phyloP scores from a whole-genome alignment of 2,797 vertebrate genomes.

The Champsocephalus esox region DNA sequence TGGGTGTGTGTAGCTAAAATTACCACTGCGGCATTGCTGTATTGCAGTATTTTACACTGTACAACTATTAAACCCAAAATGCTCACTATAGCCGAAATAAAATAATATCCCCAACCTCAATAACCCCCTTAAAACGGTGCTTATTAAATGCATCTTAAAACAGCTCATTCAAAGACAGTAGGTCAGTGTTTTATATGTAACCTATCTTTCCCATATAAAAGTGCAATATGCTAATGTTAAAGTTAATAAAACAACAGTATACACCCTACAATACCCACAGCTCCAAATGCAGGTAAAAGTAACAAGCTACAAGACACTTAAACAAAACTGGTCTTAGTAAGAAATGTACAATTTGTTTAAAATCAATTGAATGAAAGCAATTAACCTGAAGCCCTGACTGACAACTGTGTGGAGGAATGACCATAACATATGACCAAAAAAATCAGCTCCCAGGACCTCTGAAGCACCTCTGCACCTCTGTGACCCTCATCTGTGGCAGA shows the following conservation, averaged over 20 bases:
- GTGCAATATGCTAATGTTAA: neutral
- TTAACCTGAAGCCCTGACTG: neutral
- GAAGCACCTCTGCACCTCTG: conserved; percentile 76
- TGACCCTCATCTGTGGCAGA: conserved; percentile 73
- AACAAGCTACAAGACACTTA: neutral
- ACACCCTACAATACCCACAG: neutral
- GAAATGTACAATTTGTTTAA: neutral
- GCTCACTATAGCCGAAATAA: conserved; percentile 3
- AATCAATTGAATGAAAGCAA: neutral
- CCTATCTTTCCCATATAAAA: neutral
- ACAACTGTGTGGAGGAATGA: neutral
- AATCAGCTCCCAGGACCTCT: conserved; percentile 76
- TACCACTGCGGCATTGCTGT: conserved; percentile 1
- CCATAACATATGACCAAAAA: conserved; percentile 15
- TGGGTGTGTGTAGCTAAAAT: conserved; percentile 35
- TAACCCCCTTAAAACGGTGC: neutral
- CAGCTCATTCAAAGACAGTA: neutral
- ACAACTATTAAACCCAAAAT: conserved; percentile 9
- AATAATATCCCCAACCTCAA: neutral
- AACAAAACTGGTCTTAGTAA: neutral
- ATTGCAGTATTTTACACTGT: conserved; percentile 13
- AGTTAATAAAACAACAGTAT: neutral
- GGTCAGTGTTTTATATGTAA: neutral
- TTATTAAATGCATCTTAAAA: neutral
- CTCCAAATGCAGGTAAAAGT: neutral